phyloP scores from a whole-genome alignment of 1,140 invertebrate species.

The Bombus affinis region DNA sequence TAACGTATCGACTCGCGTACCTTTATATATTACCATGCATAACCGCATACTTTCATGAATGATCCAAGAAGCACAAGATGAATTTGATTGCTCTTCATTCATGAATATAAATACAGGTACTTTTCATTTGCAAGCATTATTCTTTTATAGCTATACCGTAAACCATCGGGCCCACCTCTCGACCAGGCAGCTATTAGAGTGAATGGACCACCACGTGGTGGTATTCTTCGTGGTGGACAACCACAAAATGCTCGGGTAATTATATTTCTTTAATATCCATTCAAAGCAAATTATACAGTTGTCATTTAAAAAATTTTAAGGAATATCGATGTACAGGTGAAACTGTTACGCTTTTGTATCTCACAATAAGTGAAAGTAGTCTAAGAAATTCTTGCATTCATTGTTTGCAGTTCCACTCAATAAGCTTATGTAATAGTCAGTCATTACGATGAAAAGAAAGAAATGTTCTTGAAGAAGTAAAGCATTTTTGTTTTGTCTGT shows the following conservation, averaged over 20 bases:
- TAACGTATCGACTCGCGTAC: background rate
- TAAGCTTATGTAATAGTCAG: conserved; percentile 17
- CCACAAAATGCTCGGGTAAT: conserved; percentile 62
- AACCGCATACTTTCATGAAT: background rate
- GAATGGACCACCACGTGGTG: conserved; percentile 61
- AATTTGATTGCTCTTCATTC: background rate
- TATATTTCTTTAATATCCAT: background rate
- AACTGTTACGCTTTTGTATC: conserved; percentile 7
- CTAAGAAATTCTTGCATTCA: conserved; percentile 35
- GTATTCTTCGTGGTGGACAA: conserved; percentile 62
- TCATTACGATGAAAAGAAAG: background rate
- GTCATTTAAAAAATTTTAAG: background rate
- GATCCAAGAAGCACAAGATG: background rate
- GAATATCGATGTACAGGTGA: background rate
- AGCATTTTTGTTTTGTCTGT: background rate
- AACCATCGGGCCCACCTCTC: conserved; percentile 57
- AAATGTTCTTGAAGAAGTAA: conserved; percentile 20
- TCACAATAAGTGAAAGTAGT: conserved; percentile 30
- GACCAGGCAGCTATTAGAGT: conserved; percentile 68
- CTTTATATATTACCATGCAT: background rate
- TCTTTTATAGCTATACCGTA: conserved; percentile 66
- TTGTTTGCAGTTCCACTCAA: conserved; percentile 17
- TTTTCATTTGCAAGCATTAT: background rate
- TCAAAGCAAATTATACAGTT: background rate
- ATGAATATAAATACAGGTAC: background rate